Percentiles rank a stretch among this genome's conserved stretches.
Conservation (phyloP, 1,140 invertebrate species). For the Maconellicoccus hirsutus region DNA sequence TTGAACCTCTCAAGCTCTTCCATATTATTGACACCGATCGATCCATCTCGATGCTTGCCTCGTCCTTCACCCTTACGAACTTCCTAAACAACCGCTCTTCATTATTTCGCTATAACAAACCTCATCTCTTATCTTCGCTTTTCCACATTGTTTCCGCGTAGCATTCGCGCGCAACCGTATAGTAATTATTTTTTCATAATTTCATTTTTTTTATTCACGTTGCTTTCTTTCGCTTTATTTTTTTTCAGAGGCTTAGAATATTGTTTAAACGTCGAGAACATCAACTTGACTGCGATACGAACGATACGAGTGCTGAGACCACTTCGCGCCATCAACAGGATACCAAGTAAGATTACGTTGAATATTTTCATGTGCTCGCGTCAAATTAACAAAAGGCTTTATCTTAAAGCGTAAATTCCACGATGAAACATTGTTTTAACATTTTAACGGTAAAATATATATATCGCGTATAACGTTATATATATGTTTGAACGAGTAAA, state of each 20-base stretch:
- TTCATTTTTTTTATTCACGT: background rate
- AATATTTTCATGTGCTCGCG: background rate
- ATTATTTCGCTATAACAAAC: too few relatives aligned
- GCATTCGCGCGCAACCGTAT: too few relatives aligned
- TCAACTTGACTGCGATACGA: constrained; percentile 94
- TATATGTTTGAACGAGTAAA: background rate
- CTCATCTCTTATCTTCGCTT: too few relatives aligned
- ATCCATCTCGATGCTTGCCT: too few relatives aligned
- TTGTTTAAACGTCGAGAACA: constrained; percentile 87
- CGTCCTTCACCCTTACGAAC: too few relatives aligned
- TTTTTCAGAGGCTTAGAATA: constrained; percentile 80
- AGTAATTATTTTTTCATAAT: constrained; percentile 12
- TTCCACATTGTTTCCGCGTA: too few relatives aligned
- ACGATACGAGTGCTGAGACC: constrained; percentile 94
- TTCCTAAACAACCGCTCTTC: too few relatives aligned
- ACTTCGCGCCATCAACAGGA: constrained; percentile 94
- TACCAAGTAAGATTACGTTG: constrained; percentile 81
- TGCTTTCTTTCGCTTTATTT: constrained; percentile 27
- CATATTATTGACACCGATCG: too few relatives aligned
- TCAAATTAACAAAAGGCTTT: background rate
- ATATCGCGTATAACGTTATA: background rate
- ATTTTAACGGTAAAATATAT: background rate
- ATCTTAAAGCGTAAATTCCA: background rate
- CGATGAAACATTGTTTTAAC: background rate
- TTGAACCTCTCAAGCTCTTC: too few relatives aligned